Evolutionary conservation across 2,797 vertebrate species (phyloP).

Genomic region (Mus minutoides): DNA sequence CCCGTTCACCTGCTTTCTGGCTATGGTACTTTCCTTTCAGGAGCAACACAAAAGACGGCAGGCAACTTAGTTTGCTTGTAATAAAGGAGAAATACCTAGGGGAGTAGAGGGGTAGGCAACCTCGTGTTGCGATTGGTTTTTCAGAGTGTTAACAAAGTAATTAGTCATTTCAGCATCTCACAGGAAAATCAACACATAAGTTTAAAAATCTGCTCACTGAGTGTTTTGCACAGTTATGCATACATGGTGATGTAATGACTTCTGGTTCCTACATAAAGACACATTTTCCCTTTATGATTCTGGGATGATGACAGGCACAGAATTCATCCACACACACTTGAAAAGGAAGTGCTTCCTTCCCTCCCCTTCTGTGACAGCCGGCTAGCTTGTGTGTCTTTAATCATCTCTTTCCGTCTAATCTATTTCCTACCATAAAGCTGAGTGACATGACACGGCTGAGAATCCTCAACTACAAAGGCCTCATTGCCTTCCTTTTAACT

Average conservation of each 20-base stretch:
- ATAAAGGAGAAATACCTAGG: conserved; percentile 14
- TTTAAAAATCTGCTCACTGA: background rate
- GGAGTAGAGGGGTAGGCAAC: background rate
- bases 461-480: background rate
- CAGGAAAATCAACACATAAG: background rate
- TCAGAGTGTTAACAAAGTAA: conserved; percentile 12
- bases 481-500: conserved; percentile 33
- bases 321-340: background rate
- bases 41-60: background rate
- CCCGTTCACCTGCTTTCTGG: background rate
- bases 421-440: conserved; percentile 38
- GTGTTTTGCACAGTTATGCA: background rate
- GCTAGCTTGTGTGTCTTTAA: conserved; percentile 14
- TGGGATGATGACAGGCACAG: background rate
- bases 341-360: conserved; percentile 41
- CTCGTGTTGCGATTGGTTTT: background rate
- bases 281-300: conserved; percentile 28
- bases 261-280: conserved; percentile 2
- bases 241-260: background rate
- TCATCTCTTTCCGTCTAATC: conserved; percentile 31
- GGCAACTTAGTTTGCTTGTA: background rate
- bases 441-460: conserved; percentile 3
- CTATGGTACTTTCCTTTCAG: background rate
- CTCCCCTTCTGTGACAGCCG: background rate
- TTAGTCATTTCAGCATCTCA: conserved; percentile 52